Percentiles rank a stretch among this genome's conserved stretches.
phyloP scores from a whole-genome alignment of 2,888 invertebrate genomes.

The Diloba caeruleocephala region DNA sequence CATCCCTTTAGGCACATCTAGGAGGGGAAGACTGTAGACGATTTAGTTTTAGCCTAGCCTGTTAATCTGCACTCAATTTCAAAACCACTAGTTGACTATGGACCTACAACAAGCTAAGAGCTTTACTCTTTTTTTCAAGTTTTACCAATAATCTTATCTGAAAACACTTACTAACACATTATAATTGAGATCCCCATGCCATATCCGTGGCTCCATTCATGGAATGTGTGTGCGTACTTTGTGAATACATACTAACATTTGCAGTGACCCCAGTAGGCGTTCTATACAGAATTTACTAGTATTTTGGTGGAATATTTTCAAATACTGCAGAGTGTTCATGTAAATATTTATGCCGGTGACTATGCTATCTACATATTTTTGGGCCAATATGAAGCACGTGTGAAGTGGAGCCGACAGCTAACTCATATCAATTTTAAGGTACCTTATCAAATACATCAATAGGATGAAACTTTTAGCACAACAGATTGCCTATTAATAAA shows the following conservation, averaged over 20 bases:
- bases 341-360: constrained; percentile 48
- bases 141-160: too few relatives aligned
- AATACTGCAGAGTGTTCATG: constrained; percentile 43
- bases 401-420: constrained; percentile 24
- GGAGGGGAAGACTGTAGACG: too few relatives aligned
- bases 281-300: constrained; percentile 28
- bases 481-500: too few relatives aligned
- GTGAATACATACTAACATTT: constrained; percentile 29
- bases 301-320: constrained; percentile 34
- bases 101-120: too few relatives aligned
- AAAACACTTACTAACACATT: too few relatives aligned
- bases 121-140: too few relatives aligned
- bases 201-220: constrained; percentile 14
- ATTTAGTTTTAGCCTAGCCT: too few relatives aligned
- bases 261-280: constrained; percentile 13
- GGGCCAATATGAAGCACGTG: constrained; percentile 33
- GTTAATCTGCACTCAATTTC: too few relatives aligned
- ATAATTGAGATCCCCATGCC: not conserved
- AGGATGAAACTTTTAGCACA: constrained; percentile 2
- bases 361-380: constrained; percentile 50
- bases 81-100: too few relatives aligned
- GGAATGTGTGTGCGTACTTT: constrained; percentile 31
- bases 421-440: constrained; percentile 36
- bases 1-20: too few relatives aligned
- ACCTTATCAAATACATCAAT: constrained; percentile 24